phyloP scores from a whole-genome alignment of 2,113 vertebrate species.

The Maccullochella peelii region DNA sequence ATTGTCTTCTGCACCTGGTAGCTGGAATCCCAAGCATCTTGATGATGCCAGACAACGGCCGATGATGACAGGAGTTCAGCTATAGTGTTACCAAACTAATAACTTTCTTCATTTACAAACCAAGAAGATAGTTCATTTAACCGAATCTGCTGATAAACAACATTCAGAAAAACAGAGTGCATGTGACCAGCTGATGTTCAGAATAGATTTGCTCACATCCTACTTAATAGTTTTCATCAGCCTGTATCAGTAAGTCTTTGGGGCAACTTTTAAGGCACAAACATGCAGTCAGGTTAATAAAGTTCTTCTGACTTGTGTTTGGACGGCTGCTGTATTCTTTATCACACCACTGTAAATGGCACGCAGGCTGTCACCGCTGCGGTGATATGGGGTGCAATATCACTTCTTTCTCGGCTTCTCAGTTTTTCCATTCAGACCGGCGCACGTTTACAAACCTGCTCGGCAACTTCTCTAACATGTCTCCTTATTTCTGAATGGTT shows the following conservation, averaged over 20 bases:
- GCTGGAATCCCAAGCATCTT: slow-evolving; percentile 62
- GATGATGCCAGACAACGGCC: slow-evolving; percentile 31
- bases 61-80: slow-evolving; percentile 13
- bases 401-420: slow-evolving; percentile 20
- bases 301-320: background rate
- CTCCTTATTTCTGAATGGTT: background rate
- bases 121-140: background rate
- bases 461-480: background rate
- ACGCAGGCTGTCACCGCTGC: background rate
- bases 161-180: background rate
- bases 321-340: background rate
- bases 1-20: slow-evolving; percentile 64
- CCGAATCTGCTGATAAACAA: background rate
- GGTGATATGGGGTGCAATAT: slow-evolving; percentile 13
- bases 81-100: slow-evolving; percentile 9
- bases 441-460: slow-evolving; percentile 12
- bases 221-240: background rate
- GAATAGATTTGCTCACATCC: background rate
- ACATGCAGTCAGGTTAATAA: background rate
- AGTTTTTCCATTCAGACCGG: slow-evolving; percentile 38
- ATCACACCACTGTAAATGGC: background rate
- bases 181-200: background rate
- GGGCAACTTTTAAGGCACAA: background rate
- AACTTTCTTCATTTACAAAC: background rate
- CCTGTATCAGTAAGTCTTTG: background rate